phyloP scores from a whole-genome alignment of 2,797 vertebrate species.

The Toxotes lorentzi region DNA sequence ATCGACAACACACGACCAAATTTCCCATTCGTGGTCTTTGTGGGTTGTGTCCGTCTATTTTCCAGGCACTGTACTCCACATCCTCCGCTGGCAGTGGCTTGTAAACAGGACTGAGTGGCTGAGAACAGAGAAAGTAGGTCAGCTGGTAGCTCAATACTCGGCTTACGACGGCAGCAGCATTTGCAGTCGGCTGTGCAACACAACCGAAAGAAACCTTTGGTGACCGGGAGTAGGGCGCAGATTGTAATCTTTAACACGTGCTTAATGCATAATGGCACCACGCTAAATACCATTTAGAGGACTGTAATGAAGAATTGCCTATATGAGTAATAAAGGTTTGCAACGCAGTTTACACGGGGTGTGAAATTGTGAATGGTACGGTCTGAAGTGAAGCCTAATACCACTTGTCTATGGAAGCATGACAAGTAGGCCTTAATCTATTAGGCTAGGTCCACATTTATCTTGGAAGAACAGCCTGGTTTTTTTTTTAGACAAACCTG shows the following conservation, averaged over 20 bases:
- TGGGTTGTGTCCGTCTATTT: conserved; percentile 55
- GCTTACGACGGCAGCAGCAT: conserved; percentile 82
- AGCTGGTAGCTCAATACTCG: conserved; percentile 85
- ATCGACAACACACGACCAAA: conserved; percentile 11
- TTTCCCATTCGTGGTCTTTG: conserved; percentile 22
- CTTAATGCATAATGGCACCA: conserved; percentile 45
- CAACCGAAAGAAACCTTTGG: conserved; percentile 64
- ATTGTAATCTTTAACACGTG: conserved; percentile 72
- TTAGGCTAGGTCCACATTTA: conserved; percentile 12
- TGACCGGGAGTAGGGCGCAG: conserved; percentile 32
- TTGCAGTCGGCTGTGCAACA: conserved; percentile 75
- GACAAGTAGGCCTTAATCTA: conserved; percentile 32
- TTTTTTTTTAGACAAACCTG: too few species aligned
- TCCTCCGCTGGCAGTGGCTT: conserved; percentile 79
- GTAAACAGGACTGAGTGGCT: conserved; percentile 84
- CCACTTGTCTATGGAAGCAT: conserved; percentile 10
- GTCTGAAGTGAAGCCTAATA: conserved; percentile 34
- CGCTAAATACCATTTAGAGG: conserved; percentile 22
- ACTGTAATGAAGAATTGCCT: background rate
- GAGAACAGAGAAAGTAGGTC: conserved; percentile 89
- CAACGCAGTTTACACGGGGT: background rate
- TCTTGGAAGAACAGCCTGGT: background rate
- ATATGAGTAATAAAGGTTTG: background rate
- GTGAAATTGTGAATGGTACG: conserved; percentile 42
- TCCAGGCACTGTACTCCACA: conserved; percentile 74